A percentile compares a stretch with the other conserved stretches of the same genome.
Evolutionary conservation across 2,888 invertebrate genomes (phyloP).

Genomic region (Asteroscopus sphinx): DNA sequence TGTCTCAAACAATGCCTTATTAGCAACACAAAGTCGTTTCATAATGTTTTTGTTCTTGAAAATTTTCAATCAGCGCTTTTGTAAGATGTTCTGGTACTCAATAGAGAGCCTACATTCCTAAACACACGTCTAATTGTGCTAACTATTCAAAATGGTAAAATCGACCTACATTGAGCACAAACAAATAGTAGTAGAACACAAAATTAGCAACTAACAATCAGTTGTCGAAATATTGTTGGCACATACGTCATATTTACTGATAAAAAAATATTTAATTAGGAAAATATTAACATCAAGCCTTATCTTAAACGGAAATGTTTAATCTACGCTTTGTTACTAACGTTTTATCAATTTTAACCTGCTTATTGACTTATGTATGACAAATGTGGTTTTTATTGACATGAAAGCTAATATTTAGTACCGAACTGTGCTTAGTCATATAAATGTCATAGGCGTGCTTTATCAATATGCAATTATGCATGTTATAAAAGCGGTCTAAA

Average conservation of each 20-base stretch:
- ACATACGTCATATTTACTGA: conserved; percentile 3
- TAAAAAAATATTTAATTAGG: conserved; percentile 14
- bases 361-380: too few relatives aligned
- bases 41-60: conserved; percentile 31
- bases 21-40: conserved; percentile 36
- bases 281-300: conserved; percentile 7
- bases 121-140: conserved; percentile 35
- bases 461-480: conserved; percentile 1
- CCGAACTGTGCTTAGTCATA: neutral
- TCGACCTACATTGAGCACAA: conserved; percentile 35
- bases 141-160: conserved; percentile 44
- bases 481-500: neutral
- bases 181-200: conserved; percentile 13
- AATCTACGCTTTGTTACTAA: conserved; percentile 3
- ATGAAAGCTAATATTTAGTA: neutral
- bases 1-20: conserved; percentile 21
- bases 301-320: conserved; percentile 28
- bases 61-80: conserved; percentile 26
- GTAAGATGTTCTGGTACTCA: conserved; percentile 3
- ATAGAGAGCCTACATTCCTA: conserved; percentile 11
- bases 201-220: conserved; percentile 12
- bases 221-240: conserved; percentile 2
- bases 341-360: neutral
- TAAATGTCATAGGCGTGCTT: neutral
- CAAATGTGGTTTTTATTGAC: neutral